Base-by-base conservation (phyloP, 2,797 vertebrate species). In the Anolis apletophallus region DNA sequence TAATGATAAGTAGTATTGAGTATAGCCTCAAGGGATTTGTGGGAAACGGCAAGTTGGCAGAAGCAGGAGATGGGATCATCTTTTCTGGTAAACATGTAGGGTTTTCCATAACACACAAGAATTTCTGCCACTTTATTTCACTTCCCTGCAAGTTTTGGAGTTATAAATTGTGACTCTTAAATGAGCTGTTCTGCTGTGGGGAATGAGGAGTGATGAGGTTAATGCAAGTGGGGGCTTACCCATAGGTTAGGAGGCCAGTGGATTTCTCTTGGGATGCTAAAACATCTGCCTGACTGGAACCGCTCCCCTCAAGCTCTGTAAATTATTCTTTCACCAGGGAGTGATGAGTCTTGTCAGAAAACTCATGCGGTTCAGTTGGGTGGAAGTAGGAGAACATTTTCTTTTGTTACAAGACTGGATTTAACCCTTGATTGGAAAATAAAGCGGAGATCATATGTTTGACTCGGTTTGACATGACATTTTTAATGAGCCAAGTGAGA, bases 131-230 rank as follows among this genome's bases (percentile, higher is more conserved):
- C 69, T 76, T 92, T 87, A 72, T 79, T 87, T 87, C 50, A 64
- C 54, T 89, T 74, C 64, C 34, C n/a, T 69, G 12, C 23, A 57
- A 74, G 55, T 93, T 82, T 76, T 85, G 19, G 73, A 74, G 71
- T n/a, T 69, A 12, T 57, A 36, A 55, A 59, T 1, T 89, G 88
- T 92, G 88, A 71, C 73, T 91, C 54, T 87, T 91, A 80, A 89
- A 90, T 88, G 74, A 88, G 81, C 54, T 64, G 1, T 79, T 16
- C 64, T 80, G 23, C 21, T 36, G 19, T 16, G 14, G 13, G 26
- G 34, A 26, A n/a, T 26, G 36, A 57, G 61, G 3, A 54, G 50
- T 3, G 23, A 26, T 81, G 69, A 72, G 26, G 32, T 50, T 40
- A 86, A 29, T 83, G 61, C 19, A 59, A 72, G 61, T 10, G 34